Evolutionary conservation across 2,888 invertebrate species (phyloP), one percentile per base, ranked within the genome.

Genomic region (Trichogramma evanescens): DNA sequence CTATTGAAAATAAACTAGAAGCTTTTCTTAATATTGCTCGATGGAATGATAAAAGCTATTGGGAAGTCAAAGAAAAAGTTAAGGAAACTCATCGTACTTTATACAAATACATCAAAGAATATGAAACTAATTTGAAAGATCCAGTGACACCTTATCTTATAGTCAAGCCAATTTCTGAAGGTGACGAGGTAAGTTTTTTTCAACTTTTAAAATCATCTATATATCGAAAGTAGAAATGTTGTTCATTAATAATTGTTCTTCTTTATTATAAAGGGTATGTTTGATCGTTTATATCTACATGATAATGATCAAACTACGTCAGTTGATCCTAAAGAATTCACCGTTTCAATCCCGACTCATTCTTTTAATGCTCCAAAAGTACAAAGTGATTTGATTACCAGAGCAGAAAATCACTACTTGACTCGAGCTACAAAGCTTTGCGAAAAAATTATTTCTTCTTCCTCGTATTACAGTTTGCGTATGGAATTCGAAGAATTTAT

Each of bases 31-130:
- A 96, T 78, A 96, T 99, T 58, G 91, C 91, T 55, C 85, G 93
- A 46, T 99, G 97, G 91, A 92, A 89, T 70, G 97, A 99, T 72
- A 85, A 93, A 9, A 97, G 91, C 71, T 95, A 95, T 75, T 96
- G 93, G 87, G 89, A 95, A 43, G 88, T 98, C 58, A 93, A 91
- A 68, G 89, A 91, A 67, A 89, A 93, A 0, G 88, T 95, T 0
- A 88, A 90, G 48, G 93, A 92, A 72, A 89, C 93, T 0, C 95
- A 96, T 74, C 87, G 89, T 65, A 90, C 88, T 26, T 80, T 97
- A 7, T 90, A 91, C 73, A 95, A 94, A 75, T 88, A 89, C 72
- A 86, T 93, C 42, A 90, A 89, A 71, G 89, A 93, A 71, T 97
- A 89, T 78, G 89, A 91, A 80, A 86, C 84, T 64, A 71, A 75